These are phyloP conservation scores for Sphaeramia orbicularis DNA, from an alignment of 2,797 vertebrate genomes.

Conservation along the genomic window DNA sequence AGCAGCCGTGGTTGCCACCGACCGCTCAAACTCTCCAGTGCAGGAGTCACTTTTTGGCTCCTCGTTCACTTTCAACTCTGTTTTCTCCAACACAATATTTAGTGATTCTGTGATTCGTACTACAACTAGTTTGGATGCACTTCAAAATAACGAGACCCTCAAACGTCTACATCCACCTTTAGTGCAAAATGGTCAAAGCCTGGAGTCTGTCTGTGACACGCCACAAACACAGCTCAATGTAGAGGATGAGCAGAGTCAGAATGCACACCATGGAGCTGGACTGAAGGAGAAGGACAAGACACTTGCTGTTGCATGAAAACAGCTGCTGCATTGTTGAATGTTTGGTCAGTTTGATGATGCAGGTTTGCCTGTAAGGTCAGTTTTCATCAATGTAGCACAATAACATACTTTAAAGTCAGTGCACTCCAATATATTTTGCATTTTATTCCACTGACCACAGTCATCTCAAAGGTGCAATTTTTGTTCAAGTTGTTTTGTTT, in stretches of 20 bases:
- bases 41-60: slow-evolving; percentile 76
- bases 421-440: slow-evolving; percentile 14
- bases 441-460: slow-evolving; percentile 11
- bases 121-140: slow-evolving; percentile 23
- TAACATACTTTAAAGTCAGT: slow-evolving; percentile 30
- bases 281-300: slow-evolving; percentile 35
- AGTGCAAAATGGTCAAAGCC: slow-evolving; percentile 79
- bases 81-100: slow-evolving; percentile 82
- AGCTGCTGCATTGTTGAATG: not conserved
- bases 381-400: slow-evolving; percentile 22
- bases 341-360: slow-evolving; percentile 22
- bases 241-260: slow-evolving; percentile 27
- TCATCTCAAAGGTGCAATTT: slow-evolving; percentile 24
- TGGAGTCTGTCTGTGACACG: slow-evolving; percentile 15
- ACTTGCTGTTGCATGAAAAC: slow-evolving; percentile 45
- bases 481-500: slow-evolving; percentile 13
- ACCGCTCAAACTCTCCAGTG: slow-evolving; percentile 53
- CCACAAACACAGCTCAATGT: slow-evolving; percentile 22
- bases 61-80: slow-evolving; percentile 75
- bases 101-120: slow-evolving; percentile 70
- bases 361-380: not conserved
- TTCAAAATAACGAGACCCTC: slow-evolving; percentile 75
- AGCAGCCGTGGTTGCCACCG: slow-evolving; percentile 30
- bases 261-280: slow-evolving; percentile 20
- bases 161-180: slow-evolving; percentile 84